Percentiles rank a stretch among this genome's conserved stretches.
These are phyloP conservation scores for Andrena dorsata DNA, from an alignment of 2,888 invertebrate species.

Conservation along the genomic window DNA sequence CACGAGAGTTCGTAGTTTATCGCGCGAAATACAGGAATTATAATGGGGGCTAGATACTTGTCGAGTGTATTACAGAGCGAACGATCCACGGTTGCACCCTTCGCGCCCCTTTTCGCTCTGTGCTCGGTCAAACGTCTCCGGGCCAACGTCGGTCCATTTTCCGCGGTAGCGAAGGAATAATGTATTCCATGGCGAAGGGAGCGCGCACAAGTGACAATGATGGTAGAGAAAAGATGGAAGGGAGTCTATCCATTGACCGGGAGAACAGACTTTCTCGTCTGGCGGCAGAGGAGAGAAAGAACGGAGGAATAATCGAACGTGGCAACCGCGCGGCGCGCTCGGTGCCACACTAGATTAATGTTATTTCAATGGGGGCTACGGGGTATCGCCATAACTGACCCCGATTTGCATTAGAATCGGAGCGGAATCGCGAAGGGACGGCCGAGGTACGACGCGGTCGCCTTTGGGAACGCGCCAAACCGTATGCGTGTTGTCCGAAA, in stretches of 20 bases:
- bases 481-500: constrained; percentile 72
- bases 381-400: constrained; percentile 77
- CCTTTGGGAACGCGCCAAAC: constrained; percentile 77
- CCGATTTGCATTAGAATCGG: constrained; percentile 80
- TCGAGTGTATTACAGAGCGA: background rate
- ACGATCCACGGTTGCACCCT: constrained; percentile 13
- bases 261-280: constrained; percentile 29
- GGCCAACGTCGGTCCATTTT: constrained; percentile 47
- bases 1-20: no score
- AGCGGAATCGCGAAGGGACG: constrained; percentile 71
- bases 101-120: background rate
- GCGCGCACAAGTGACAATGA: constrained; percentile 60
- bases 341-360: constrained; percentile 81
- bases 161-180: constrained; percentile 43
- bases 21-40: no score
- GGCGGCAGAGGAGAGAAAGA: constrained; percentile 5
- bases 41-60: no score
- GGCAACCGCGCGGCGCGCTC: constrained; percentile 72
- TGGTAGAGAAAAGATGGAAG: constrained; percentile 14
- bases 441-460: constrained; percentile 27
- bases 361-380: constrained; percentile 77
- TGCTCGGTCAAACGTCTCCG: background rate
- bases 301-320: constrained; percentile 73
- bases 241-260: constrained; percentile 53
- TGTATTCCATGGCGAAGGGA: constrained; percentile 46